Evolutionary conservation across 2,797 vertebrate genomes (phyloP).

Genomic region (Tangara arthus): DNA sequence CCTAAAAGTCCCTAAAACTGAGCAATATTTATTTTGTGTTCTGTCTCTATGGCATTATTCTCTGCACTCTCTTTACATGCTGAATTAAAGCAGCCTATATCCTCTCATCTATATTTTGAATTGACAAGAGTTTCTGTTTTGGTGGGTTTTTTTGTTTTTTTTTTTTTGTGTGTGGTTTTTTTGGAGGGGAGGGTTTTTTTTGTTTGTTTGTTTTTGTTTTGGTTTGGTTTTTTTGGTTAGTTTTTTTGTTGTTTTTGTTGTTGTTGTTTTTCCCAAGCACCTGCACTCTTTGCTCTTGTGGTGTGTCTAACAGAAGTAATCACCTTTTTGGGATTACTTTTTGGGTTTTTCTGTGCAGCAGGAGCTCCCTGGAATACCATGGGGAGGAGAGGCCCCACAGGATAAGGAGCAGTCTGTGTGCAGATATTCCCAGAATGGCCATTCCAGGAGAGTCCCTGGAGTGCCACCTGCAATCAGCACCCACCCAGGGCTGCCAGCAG

Average conservation of each 20-base stretch:
- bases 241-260: too few relatives aligned
- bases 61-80: fast-evolving
- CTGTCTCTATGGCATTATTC: not conserved
- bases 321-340: not conserved
- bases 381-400: not conserved
- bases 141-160: too few relatives aligned
- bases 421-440: not conserved
- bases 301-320: not conserved
- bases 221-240: too few relatives aligned
- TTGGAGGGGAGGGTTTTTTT: too few relatives aligned
- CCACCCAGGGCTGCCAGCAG: not conserved
- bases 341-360: not conserved
- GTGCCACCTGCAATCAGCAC: not conserved
- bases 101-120: not conserved
- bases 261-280: too few relatives aligned
- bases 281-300: not conserved
- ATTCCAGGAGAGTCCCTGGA: not conserved
- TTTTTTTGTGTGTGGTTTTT: too few relatives aligned
- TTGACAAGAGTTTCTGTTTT: not conserved
- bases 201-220: too few relatives aligned
- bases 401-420: not conserved
- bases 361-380: not conserved
- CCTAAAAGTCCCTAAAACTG: not conserved
- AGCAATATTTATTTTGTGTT: not conserved
- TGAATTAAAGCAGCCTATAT: not conserved